Conservation (phyloP, 2,888 invertebrate species). For the Agrotis clavis region DNA sequence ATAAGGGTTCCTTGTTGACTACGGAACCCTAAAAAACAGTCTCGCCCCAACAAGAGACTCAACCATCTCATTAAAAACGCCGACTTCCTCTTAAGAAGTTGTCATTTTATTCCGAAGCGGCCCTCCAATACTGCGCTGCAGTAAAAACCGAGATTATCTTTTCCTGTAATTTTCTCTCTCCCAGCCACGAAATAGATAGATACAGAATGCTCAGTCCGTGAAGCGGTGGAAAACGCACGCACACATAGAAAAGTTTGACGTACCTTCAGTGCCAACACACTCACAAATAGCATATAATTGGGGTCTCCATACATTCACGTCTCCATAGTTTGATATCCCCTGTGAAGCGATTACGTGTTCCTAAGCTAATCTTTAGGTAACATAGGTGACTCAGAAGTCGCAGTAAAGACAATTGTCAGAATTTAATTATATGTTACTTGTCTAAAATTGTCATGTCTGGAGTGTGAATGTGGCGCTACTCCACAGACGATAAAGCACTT, state of each 20-base stretch:
- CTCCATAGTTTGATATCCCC: too few species aligned
- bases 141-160: constrained; percentile 76
- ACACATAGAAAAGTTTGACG: not conserved
- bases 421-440: too few species aligned
- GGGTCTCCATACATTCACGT: not conserved
- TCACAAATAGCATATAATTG: not conserved
- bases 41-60: constrained; percentile 27
- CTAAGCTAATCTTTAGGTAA: too few species aligned
- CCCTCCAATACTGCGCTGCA: constrained; percentile 69
- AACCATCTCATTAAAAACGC: constrained; percentile 53
- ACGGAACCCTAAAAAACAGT: too few species aligned
- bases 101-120: constrained; percentile 66
- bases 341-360: too few species aligned
- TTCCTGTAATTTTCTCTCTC: constrained; percentile 72
- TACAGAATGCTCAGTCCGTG: not conserved
- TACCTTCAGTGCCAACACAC: not conserved
- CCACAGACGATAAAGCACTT: too few species aligned
- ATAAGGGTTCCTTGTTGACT: too few species aligned
- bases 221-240: not conserved
- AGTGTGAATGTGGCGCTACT: too few species aligned
- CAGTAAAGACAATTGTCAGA: too few species aligned
- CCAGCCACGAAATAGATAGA: constrained; percentile 19
- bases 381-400: too few species aligned
- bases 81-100: constrained; percentile 39
- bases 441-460: too few species aligned